These are phyloP conservation scores for Drosophila bipectinata DNA, from an alignment of 1,140 invertebrate genomes.

Conservation along the genomic window DNA sequence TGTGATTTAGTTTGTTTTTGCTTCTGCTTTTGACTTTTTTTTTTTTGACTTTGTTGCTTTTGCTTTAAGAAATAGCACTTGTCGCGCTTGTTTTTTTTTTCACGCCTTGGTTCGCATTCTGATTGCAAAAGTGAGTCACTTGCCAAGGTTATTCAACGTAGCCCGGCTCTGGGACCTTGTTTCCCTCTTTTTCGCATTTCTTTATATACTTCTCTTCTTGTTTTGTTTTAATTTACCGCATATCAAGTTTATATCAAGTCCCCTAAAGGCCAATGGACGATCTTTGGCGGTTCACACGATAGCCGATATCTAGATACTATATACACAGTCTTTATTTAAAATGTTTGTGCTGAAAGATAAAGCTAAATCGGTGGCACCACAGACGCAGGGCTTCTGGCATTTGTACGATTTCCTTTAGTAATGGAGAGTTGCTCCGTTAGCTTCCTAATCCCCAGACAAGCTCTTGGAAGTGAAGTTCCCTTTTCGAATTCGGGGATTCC, in stretches of 20 bases:
- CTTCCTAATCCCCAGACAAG: neutral
- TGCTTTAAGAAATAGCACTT: constrained; percentile 15
- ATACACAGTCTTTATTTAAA: neutral
- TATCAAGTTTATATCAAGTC: constrained; percentile 8
- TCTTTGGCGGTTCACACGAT: constrained; percentile 42
- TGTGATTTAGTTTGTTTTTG: neutral
- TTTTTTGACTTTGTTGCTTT: constrained; percentile 4
- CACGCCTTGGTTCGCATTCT: constrained; percentile 37
- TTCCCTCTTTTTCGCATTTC: constrained; percentile 9
- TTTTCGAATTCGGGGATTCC: neutral
- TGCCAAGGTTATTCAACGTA: constrained; percentile 52
- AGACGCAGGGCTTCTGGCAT: constrained; percentile 28
- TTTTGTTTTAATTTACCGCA: constrained; percentile 14
- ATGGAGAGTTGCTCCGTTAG: neutral
- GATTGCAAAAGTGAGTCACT: constrained; percentile 54
- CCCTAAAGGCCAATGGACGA: constrained; percentile 56
- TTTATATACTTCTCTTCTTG: constrained; percentile 1
- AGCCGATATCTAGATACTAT: constrained; percentile 31
- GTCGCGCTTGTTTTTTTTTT: constrained; percentile 17
- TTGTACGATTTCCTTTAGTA: constrained; percentile 30
- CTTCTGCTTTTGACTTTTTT: neutral
- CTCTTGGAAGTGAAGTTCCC: too few relatives aligned
- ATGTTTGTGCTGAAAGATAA: constrained; percentile 17
- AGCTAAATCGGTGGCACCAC: neutral
- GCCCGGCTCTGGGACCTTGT: constrained; percentile 29